phyloP scores from a whole-genome alignment of 1,140 invertebrate species.

The Gerris buenoi region DNA sequence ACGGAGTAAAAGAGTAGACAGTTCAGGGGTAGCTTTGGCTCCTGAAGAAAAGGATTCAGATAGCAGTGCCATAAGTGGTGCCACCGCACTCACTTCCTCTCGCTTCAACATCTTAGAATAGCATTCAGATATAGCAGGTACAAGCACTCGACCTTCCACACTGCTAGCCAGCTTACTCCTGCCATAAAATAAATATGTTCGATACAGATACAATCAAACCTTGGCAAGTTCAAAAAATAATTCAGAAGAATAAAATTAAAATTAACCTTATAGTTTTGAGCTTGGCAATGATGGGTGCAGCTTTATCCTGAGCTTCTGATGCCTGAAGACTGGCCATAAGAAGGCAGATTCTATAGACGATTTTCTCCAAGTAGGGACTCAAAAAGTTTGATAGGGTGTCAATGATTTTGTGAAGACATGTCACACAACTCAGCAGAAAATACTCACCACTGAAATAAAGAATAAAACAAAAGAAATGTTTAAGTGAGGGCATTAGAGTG shows the following conservation, averaged over 20 bases:
- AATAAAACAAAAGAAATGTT: not conserved
- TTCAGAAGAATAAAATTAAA: not conserved
- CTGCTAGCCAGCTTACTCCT: constrained; percentile 47
- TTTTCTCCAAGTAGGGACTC: constrained; percentile 63
- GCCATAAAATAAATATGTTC: constrained; percentile 6
- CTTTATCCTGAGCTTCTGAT: constrained; percentile 10
- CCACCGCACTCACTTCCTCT: constrained; percentile 42
- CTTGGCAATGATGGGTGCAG: constrained; percentile 35
- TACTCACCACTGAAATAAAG: constrained; percentile 6
- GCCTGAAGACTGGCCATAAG: constrained; percentile 12
- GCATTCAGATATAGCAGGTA: constrained; percentile 51
- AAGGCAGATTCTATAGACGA: constrained; percentile 48
- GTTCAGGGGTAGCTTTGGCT: constrained; percentile 47
- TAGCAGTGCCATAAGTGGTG: constrained; percentile 55
- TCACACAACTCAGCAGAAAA: constrained; percentile 42
- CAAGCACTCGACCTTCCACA: constrained; percentile 56
- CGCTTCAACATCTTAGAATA: constrained; percentile 41
- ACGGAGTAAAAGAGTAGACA: constrained; percentile 57
- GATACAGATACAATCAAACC: not conserved
- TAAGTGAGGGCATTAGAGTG: not conserved
- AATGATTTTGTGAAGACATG: constrained; percentile 61
- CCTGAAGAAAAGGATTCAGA: constrained; percentile 46
- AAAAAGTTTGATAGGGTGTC: constrained; percentile 64
- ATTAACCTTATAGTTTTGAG: constrained; percentile 37
- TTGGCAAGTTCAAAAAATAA: not conserved